Evolutionary conservation across 2,113 vertebrate species (phyloP).

Genomic region (Pseudorhombus dupliciocellatus): DNA sequence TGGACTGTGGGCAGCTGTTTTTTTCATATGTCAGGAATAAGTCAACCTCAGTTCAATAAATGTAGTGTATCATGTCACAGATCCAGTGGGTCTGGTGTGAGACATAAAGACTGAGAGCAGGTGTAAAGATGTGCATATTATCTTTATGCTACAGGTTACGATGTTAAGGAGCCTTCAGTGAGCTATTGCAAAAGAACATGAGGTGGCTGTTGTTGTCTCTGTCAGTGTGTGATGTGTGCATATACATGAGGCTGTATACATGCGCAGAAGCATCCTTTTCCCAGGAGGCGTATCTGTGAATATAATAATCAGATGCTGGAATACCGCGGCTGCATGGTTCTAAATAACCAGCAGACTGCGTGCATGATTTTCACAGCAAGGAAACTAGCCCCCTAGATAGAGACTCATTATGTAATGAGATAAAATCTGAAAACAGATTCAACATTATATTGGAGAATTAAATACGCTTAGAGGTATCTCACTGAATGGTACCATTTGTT

Average conservation of each 20-base stretch:
- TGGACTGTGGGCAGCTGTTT: background rate
- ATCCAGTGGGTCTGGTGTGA: background rate
- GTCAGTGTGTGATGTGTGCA: background rate
- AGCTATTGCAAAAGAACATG: background rate
- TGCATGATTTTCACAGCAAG: background rate
- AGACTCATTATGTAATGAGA: too few relatives aligned
- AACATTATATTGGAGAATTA: too few relatives aligned
- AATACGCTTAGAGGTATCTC: too few relatives aligned
- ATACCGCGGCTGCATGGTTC: background rate
- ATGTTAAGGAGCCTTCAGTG: background rate
- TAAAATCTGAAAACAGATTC: too few relatives aligned
- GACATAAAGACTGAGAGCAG: background rate
- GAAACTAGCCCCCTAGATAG: background rate
- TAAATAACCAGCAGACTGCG: background rate
- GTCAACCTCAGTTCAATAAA: background rate
- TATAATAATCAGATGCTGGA: conserved; percentile 4
- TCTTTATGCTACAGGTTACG: background rate
- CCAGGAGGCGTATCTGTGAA: background rate
- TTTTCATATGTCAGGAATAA: conserved; percentile 11
- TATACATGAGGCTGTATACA: background rate
- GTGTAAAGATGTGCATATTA: background rate
- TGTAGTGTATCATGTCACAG: background rate
- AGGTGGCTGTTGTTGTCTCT: background rate
- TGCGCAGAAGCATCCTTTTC: background rate
- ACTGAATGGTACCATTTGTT: too few relatives aligned